Evolutionary conservation across 2,797 vertebrate genomes (phyloP).

Genomic region (Aplochiton taeniatus): DNA sequence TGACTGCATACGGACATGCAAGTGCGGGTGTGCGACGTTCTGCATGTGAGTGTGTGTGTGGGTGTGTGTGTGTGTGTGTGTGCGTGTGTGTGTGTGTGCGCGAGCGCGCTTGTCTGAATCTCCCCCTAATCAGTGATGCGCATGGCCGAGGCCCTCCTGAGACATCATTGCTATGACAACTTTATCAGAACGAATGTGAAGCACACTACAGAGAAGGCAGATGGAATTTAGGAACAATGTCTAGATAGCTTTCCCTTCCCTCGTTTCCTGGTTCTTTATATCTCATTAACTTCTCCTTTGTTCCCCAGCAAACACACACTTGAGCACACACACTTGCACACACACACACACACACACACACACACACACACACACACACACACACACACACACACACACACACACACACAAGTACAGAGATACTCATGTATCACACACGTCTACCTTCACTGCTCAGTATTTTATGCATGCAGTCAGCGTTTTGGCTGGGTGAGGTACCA

Average conservation of each 20-base stretch:
- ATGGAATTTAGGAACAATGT: slow-evolving; percentile 47
- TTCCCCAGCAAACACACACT: too few species aligned
- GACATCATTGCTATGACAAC: slow-evolving; percentile 81
- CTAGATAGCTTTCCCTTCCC: not conserved
- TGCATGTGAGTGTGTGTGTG: not conserved
- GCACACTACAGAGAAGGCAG: slow-evolving; percentile 63
- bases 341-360: too few species aligned
- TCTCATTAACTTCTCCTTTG: not conserved
- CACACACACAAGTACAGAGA: too few species aligned
- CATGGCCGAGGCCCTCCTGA: slow-evolving; percentile 69
- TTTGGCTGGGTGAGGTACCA: not conserved
- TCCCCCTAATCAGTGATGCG: slow-evolving; percentile 74
- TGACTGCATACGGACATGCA: slow-evolving; percentile 3
- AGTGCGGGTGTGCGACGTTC: slow-evolving; percentile 4
- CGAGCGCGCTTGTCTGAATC: slow-evolving; percentile 65
- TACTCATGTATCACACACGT: too few species aligned
- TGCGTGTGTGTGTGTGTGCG: slow-evolving; percentile 51
- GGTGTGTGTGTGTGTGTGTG: not conserved
- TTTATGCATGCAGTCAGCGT: not conserved
- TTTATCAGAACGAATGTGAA: slow-evolving; percentile 76
- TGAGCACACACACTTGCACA: too few species aligned
- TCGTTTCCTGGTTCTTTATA: not conserved
- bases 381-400: too few species aligned
- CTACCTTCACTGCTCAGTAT: too few species aligned
- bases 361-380: too few species aligned